Conservation (phyloP, 2,888 invertebrate genomes). For the Onchidella celtica region DNA sequence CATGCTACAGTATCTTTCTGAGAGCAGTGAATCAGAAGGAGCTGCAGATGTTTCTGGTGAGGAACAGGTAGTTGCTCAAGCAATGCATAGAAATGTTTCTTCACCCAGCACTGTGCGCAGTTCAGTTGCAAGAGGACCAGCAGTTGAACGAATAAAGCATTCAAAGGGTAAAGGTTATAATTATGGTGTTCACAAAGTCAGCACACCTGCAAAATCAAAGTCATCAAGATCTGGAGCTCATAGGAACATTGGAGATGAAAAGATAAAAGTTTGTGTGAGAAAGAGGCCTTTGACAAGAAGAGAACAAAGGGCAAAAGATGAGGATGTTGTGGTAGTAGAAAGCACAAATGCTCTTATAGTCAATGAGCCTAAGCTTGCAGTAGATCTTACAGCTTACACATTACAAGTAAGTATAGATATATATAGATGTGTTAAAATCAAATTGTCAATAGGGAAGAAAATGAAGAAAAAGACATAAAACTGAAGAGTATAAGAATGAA, state of each 20-base stretch:
- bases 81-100: slow-evolving; percentile 3
- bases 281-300: slow-evolving; percentile 74
- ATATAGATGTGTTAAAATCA: no score
- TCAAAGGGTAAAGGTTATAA: slow-evolving; percentile 71
- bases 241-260: slow-evolving; percentile 58
- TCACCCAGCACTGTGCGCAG: slow-evolving; percentile 56
- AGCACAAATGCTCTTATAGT: slow-evolving; percentile 71
- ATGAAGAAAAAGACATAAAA: no score
- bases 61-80: slow-evolving; percentile 8
- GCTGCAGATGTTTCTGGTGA: slow-evolving; percentile 58
- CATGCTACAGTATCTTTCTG: slow-evolving; percentile 53
- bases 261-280: slow-evolving; percentile 77
- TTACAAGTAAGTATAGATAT: slow-evolving; percentile 67
- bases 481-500: no score
- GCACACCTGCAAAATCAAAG: slow-evolving; percentile 34
- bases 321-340: slow-evolving; percentile 70
- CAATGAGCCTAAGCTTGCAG: slow-evolving; percentile 76
- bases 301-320: slow-evolving; percentile 70
- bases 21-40: slow-evolving; percentile 52
- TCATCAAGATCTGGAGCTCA: slow-evolving; percentile 38
- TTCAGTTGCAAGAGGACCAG: slow-evolving; percentile 55
- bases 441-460: no score
- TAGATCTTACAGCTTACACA: slow-evolving; percentile 77
- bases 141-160: slow-evolving; percentile 65
- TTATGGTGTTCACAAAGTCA: slow-evolving; percentile 73